phyloP scores from a whole-genome alignment of 2,888 invertebrate genomes.

The Leptarthrus brevirostris region DNA sequence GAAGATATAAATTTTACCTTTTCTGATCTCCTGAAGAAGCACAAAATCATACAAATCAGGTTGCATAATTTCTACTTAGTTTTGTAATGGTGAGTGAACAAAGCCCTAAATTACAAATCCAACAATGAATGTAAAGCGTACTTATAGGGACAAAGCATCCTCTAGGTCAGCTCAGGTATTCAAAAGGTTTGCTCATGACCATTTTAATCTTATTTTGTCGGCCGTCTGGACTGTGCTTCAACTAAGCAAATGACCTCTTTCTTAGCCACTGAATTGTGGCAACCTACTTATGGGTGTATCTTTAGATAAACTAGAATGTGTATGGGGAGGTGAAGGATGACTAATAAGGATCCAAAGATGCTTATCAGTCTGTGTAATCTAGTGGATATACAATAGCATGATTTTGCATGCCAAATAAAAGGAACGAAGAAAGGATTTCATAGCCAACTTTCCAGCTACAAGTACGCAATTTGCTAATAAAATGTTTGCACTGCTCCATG shows the following conservation, averaged over 20 bases:
- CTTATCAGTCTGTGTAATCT: slow-evolving; percentile 11
- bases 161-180: too few relatives aligned
- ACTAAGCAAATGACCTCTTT: background rate
- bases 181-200: background rate
- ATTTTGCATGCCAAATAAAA: background rate
- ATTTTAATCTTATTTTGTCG: slow-evolving; percentile 3
- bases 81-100: background rate
- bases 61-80: slow-evolving; percentile 10
- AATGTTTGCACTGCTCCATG: slow-evolving; percentile 21
- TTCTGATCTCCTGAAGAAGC: background rate
- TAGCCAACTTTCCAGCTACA: slow-evolving; percentile 5
- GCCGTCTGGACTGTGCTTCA: background rate
- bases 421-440: background rate
- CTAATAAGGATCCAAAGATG: slow-evolving; percentile 25
- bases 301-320: background rate
- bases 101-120: slow-evolving; percentile 18
- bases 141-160: background rate
- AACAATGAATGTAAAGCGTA: slow-evolving; percentile 15
- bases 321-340: slow-evolving; percentile 6
- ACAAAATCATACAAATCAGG: slow-evolving; percentile 20
- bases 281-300: background rate
- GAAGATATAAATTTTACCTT: slow-evolving; percentile 23
- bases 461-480: slow-evolving; percentile 23
- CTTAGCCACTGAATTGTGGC: background rate
- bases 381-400: slow-evolving; percentile 8